Evolutionary conservation across 2,888 invertebrate species (phyloP).

Genomic region (Drosophila emarginata): DNA sequence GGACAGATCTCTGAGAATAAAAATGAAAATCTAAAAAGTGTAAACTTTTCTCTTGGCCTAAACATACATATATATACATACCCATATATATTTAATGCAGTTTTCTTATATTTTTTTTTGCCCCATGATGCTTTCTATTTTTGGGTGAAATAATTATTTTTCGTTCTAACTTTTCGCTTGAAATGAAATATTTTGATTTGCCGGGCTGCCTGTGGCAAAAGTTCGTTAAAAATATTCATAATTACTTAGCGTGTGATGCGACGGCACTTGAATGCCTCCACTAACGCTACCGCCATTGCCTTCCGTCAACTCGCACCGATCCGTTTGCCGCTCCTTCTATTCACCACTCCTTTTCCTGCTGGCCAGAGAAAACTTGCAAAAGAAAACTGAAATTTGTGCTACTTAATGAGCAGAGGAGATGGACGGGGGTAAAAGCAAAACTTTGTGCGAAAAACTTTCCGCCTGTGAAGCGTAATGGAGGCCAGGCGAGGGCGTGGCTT

Average conservation of each 20-base stretch:
- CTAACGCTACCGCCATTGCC: neutral
- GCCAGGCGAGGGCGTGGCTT: slow-evolving; percentile 36
- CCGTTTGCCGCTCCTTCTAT: slow-evolving; percentile 4
- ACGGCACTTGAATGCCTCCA: slow-evolving; percentile 49
- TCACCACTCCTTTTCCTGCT: neutral
- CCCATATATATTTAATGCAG: slow-evolving; percentile 29
- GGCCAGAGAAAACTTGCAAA: slow-evolving; percentile 53
- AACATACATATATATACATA: neutral
- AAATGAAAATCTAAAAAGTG: neutral
- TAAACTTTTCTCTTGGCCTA: slow-evolving; percentile 5
- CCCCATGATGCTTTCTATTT: slow-evolving; percentile 52
- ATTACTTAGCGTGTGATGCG: slow-evolving; percentile 76
- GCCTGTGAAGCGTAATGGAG: slow-evolving; percentile 8
- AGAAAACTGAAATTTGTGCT: slow-evolving; percentile 71
- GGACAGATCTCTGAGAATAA: slow-evolving; percentile 1
- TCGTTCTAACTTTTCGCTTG: slow-evolving; percentile 59
- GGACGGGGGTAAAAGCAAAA: slow-evolving; percentile 37
- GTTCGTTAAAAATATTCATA: slow-evolving; percentile 76
- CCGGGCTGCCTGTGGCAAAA: slow-evolving; percentile 75
- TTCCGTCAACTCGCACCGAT: neutral
- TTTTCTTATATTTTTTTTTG: slow-evolving; percentile 43
- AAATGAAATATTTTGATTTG: slow-evolving; percentile 77
- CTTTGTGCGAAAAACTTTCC: slow-evolving; percentile 65
- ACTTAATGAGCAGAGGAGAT: slow-evolving; percentile 70
- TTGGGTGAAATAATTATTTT: slow-evolving; percentile 59